phyloP scores from a whole-genome alignment of 2,888 invertebrate genomes.

The Reticulitermes lucifugus region DNA sequence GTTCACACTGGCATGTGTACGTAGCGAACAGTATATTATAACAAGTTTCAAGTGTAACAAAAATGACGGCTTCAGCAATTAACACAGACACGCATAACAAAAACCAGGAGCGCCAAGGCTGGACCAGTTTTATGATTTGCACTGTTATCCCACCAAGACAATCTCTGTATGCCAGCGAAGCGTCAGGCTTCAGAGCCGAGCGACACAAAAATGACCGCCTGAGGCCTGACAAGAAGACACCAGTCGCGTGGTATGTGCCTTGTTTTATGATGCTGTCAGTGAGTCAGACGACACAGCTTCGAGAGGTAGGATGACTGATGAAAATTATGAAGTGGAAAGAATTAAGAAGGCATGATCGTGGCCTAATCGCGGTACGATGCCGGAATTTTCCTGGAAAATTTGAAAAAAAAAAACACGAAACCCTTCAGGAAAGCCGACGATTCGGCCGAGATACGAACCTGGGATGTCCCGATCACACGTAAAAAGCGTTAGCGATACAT shows the following conservation, averaged over 20 bases:
- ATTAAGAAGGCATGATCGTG: too few species aligned
- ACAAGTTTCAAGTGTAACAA: neutral
- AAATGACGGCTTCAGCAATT: neutral
- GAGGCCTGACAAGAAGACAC: neutral
- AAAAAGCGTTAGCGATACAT: too few species aligned
- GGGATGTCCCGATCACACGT: too few species aligned
- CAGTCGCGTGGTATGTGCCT: neutral
- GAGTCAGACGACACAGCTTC: too few species aligned
- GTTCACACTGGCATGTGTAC: neutral
- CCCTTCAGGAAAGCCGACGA: too few species aligned
- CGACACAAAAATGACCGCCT: neutral
- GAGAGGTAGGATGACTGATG: too few species aligned
- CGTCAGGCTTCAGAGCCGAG: neutral
- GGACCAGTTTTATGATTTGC: neutral
- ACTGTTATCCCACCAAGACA: neutral
- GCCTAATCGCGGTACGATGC: too few species aligned
- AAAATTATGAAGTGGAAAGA: too few species aligned
- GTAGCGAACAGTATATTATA: neutral
- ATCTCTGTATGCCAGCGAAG: neutral
- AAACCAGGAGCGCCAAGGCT: neutral
- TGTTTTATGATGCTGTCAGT: too few species aligned
- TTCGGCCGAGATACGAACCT: too few species aligned
- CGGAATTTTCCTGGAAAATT: too few species aligned
- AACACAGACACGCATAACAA: neutral
- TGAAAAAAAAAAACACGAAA: too few species aligned